phyloP scores from a whole-genome alignment of 2,888 invertebrate species.

The Nymphalis c-album region DNA sequence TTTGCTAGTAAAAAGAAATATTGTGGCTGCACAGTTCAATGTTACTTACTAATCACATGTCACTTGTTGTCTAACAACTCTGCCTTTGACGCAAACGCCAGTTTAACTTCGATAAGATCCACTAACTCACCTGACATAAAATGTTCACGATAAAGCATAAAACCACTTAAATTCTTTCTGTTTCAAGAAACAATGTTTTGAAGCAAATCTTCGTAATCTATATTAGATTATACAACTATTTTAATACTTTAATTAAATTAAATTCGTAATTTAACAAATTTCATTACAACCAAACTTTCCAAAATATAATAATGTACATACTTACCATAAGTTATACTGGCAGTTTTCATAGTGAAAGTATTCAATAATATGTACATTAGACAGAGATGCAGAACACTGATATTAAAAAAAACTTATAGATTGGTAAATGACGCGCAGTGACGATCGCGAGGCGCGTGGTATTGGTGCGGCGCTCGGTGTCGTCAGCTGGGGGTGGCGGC shows the following conservation, averaged over 20 bases:
- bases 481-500: slow-evolving; percentile 41
- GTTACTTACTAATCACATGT: slow-evolving; percentile 14
- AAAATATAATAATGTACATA: not conserved
- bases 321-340: not conserved
- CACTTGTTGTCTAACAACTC: slow-evolving; percentile 10
- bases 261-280: no score
- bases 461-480: slow-evolving; percentile 13
- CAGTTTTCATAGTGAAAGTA: not conserved
- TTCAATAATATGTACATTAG: slow-evolving; percentile 9
- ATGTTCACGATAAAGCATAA: no score
- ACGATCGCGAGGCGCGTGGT: slow-evolving; percentile 4
- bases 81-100: not conserved
- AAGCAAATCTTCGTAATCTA: no score
- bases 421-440: not conserved
- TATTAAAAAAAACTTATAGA: not conserved
- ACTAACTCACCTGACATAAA: not conserved
- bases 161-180: no score
- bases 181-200: no score
- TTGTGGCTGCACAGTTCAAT: slow-evolving; percentile 35
- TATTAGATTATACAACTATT: no score
- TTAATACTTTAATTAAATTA: no score
- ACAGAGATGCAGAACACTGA: not conserved
- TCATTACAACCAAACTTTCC: no score
- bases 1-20: slow-evolving; percentile 1
- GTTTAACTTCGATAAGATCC: not conserved